phyloP scores from a whole-genome alignment of 2,113 vertebrate species.

The Chlamydotis undulata region DNA sequence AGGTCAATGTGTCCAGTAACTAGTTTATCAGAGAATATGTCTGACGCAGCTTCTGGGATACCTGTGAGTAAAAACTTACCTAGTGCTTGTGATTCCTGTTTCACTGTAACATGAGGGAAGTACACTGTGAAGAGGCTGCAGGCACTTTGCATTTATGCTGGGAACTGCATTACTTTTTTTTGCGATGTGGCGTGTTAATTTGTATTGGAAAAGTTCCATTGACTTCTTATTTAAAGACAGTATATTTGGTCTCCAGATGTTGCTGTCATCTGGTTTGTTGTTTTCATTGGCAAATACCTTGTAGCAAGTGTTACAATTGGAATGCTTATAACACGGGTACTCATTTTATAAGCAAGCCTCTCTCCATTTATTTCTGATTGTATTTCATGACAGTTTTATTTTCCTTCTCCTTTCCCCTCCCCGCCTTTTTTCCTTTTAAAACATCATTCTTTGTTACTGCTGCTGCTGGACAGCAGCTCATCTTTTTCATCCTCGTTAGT shows the following conservation, averaged over 20 bases:
- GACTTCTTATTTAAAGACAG: background rate
- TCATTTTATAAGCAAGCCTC: background rate
- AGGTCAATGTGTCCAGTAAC: background rate
- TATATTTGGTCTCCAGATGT: conserved; percentile 28
- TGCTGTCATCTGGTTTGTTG: conserved; percentile 12
- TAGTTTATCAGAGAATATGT: background rate
- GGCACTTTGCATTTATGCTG: background rate
- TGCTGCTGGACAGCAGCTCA: background rate
- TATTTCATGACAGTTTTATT: background rate
- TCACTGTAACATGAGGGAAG: background rate
- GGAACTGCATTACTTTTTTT: background rate
- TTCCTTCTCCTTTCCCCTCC: background rate
- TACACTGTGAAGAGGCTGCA: background rate
- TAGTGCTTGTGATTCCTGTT: background rate
- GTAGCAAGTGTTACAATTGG: background rate
- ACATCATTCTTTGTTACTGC: background rate
- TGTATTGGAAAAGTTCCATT: background rate
- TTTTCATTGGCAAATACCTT: background rate
- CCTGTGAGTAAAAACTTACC: background rate
- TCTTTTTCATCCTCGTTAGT: background rate
- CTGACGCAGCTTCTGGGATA: background rate
- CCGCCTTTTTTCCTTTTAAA: background rate
- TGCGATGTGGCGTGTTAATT: background rate
- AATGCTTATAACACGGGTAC: background rate
- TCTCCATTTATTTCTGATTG: background rate